A percentile compares a stretch with the other conserved stretches of the same genome.
Evolutionary conservation across 2,888 invertebrate species (phyloP).

Genomic region (Conomelus anceps): DNA sequence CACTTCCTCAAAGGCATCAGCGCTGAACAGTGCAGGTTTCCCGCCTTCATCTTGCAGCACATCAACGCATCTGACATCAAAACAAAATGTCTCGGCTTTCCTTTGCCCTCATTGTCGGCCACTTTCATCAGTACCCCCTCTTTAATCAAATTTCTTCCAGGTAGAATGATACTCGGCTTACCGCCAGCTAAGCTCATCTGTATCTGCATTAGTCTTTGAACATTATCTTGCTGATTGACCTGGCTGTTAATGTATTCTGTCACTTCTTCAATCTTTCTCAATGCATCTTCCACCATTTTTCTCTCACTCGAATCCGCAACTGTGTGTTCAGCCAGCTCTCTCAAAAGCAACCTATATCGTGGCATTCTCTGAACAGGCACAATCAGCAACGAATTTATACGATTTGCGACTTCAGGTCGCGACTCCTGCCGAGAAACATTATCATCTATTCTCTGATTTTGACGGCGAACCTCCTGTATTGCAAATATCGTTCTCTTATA

Average conservation of each 20-base stretch:
- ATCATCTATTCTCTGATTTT: conserved; percentile 48
- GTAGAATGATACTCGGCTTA: conserved; percentile 58
- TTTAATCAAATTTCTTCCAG: conserved; percentile 60
- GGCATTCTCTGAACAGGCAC: conserved; percentile 73
- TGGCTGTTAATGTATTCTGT: conserved; percentile 66
- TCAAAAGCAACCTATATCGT: conserved; percentile 63
- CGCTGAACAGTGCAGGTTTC: conserved; percentile 56
- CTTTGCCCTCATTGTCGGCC: conserved; percentile 25
- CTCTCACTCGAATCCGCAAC: not conserved
- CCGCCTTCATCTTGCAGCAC: conserved; percentile 60
- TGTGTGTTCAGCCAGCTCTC: conserved; percentile 51
- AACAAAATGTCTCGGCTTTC: conserved; percentile 56
- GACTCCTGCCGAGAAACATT: conserved; percentile 58
- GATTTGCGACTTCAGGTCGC: conserved; percentile 61
- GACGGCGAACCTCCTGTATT: conserved; percentile 50
- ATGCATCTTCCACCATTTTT: conserved; percentile 43
- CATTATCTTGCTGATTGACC: conserved; percentile 65
- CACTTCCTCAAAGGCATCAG: conserved; percentile 65
- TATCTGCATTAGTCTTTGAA: conserved; percentile 58
- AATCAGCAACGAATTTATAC: conserved; percentile 64
- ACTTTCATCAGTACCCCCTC: conserved; percentile 58
- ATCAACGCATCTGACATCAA: conserved; percentile 66
- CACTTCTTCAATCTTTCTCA: conserved; percentile 58
- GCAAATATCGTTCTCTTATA: conserved; percentile 56
- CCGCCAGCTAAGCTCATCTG: conserved; percentile 56